These are phyloP conservation scores for Lordiphosa fenestrarum DNA, from an alignment of 2,888 invertebrate genomes.

Conservation along the genomic window DNA sequence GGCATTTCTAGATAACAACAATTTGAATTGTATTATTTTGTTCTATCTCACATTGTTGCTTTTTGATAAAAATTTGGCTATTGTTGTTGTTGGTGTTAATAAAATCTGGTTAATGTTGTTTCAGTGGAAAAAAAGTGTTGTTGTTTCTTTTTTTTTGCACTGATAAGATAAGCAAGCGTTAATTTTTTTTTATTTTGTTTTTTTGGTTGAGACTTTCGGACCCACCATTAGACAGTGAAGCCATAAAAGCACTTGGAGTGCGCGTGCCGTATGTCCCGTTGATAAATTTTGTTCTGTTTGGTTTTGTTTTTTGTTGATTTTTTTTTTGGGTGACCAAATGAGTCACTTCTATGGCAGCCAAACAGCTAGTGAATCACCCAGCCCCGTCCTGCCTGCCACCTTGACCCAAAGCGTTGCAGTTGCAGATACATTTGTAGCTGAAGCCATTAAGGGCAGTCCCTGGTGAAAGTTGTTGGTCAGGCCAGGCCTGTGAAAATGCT, in stretches of 20 bases:
- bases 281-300: slow-evolving; percentile 17
- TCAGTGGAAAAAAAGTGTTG: slow-evolving; percentile 2
- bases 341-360: slow-evolving; percentile 11
- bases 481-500: slow-evolving; percentile 16
- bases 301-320: slow-evolving; percentile 5
- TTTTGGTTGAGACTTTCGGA: background rate
- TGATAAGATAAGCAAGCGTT: slow-evolving; percentile 26
- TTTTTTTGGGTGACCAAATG: slow-evolving; percentile 8
- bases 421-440: slow-evolving; percentile 26
- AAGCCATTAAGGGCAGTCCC: slow-evolving; percentile 28
- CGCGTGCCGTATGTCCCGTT: slow-evolving; percentile 31
- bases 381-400: slow-evolving; percentile 1
- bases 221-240: slow-evolving; percentile 10
- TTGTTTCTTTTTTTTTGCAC: slow-evolving; percentile 26
- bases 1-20: too few species aligned
- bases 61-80: background rate
- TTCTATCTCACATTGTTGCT: slow-evolving; percentile 10
- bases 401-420: slow-evolving; percentile 13
- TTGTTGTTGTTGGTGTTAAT: slow-evolving; percentile 21
- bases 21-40: too few species aligned
- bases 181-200: too few species aligned
- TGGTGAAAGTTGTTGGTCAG: slow-evolving; percentile 14
- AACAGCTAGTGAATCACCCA: slow-evolving; percentile 26
- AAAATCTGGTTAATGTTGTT: slow-evolving; percentile 33
- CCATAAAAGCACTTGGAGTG: slow-evolving; percentile 3